A percentile compares a stretch with the other conserved stretches of the same genome.
These are phyloP conservation scores for Amphiura filiformis DNA, from an alignment of 35 echinoderm and acorn worm species.

Conservation along the genomic window DNA sequence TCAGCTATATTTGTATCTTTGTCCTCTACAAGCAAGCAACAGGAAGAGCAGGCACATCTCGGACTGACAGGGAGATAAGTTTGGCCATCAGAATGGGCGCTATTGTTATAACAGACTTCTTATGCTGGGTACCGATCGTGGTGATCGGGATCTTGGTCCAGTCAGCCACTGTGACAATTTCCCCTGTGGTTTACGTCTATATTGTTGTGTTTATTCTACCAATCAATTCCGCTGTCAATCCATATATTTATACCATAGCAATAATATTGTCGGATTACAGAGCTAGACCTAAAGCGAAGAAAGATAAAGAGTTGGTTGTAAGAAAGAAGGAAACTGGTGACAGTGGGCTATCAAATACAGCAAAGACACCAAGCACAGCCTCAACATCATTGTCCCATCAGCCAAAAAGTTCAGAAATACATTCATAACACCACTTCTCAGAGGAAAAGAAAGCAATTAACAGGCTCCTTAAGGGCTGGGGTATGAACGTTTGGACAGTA, in stretches of 20 bases:
- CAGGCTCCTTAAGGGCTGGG: too few species aligned
- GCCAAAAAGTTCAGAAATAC: too few species aligned
- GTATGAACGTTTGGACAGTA: too few species aligned
- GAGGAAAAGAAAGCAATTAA: too few species aligned
- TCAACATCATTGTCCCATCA: too few species aligned
- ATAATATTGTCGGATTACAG: background rate
- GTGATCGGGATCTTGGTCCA: conserved; percentile 36
- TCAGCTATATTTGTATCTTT: conserved; percentile 43
- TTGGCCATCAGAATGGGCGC: conserved; percentile 15
- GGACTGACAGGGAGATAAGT: background rate
- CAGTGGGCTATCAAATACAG: too few species aligned
- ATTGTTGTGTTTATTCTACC: conserved; percentile 52
- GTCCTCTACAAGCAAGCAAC: background rate
- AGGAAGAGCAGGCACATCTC: background rate
- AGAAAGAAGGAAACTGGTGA: too few species aligned
- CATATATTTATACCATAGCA: conserved; percentile 56
- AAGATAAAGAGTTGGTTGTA: background rate
- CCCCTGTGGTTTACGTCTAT: conserved; percentile 50
- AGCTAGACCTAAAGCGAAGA: background rate
- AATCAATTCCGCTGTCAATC: conserved; percentile 48
- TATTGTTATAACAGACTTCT: conserved; percentile 51
- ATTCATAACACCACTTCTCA: too few species aligned
- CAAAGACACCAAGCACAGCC: too few species aligned
- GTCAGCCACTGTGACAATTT: background rate
- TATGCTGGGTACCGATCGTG: conserved; percentile 57